Conservation (phyloP, 2,113 vertebrate species). For the Cyprinodon brontotheroides region DNA sequence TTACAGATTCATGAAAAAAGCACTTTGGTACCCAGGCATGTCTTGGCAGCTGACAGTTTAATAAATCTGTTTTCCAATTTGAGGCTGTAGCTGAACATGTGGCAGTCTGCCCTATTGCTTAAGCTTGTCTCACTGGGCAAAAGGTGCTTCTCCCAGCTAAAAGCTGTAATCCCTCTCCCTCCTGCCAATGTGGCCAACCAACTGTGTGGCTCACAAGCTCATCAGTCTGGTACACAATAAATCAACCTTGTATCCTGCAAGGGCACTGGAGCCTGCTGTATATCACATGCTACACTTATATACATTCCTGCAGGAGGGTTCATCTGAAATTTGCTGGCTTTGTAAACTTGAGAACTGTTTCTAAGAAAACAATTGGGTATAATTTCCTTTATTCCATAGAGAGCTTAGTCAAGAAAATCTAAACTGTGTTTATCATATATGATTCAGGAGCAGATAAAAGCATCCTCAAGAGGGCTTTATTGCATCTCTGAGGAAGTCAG, state of each 20-base stretch:
- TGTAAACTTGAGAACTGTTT: constrained; percentile 22
- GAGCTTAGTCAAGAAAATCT: constrained; percentile 32
- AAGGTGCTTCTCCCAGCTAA: constrained; percentile 54
- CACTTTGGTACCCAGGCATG: not conserved
- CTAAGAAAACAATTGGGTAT: constrained; percentile 8
- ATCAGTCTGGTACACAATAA: constrained; percentile 57
- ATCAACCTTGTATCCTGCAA: constrained; percentile 49
- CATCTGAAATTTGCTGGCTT: constrained; percentile 24
- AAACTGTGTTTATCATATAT: constrained; percentile 45
- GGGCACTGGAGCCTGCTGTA: constrained; percentile 36
- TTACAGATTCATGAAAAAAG: not conserved
- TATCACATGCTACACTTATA: constrained; percentile 37
- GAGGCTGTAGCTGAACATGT: constrained; percentile 19
- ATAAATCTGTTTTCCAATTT: constrained; percentile 15
- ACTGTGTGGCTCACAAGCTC: constrained; percentile 47
- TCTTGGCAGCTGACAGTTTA: constrained; percentile 8
- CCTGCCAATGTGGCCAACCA: constrained; percentile 50
- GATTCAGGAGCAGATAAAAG: constrained; percentile 36
- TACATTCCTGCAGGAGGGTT: constrained; percentile 38
- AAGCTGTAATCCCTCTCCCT: constrained; percentile 56
- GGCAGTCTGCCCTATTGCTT: constrained; percentile 25
- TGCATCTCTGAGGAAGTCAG: constrained; percentile 39
- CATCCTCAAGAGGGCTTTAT: constrained; percentile 37
- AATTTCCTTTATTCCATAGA: not conserved
- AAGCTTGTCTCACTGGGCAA: constrained; percentile 49